Conservation (phyloP, 1,140 invertebrate genomes). For the Drosophila guanche region DNA sequence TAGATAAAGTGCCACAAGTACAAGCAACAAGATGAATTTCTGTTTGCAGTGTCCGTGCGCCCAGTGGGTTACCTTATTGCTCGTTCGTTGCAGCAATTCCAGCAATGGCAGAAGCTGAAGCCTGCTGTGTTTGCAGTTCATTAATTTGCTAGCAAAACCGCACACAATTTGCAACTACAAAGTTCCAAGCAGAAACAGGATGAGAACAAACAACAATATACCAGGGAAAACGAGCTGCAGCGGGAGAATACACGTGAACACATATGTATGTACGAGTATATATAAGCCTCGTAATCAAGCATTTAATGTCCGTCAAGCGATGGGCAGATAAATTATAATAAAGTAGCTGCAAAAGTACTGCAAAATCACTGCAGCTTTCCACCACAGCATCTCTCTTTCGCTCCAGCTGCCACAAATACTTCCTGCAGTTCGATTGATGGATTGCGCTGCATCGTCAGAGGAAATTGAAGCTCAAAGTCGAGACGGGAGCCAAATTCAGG, state of each 20-base stretch:
- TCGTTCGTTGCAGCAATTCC: conserved; percentile 2
- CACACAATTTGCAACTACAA: conserved; percentile 46
- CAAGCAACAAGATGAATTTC: too few relatives aligned
- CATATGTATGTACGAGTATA: too few relatives aligned
- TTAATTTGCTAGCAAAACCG: conserved; percentile 43
- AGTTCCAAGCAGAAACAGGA: conserved; percentile 2
- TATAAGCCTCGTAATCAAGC: conserved; percentile 2
- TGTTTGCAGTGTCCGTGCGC: too few relatives aligned
- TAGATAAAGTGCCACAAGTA: too few relatives aligned
- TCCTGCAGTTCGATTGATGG: too few relatives aligned
- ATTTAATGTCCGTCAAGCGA: conserved; percentile 33
- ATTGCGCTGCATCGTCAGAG: too few relatives aligned
- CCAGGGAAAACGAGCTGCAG: not conserved
- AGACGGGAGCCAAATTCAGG: too few relatives aligned
- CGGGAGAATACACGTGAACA: too few relatives aligned
- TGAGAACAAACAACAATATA: not conserved
- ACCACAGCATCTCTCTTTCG: not conserved
- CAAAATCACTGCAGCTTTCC: conserved; percentile 16
- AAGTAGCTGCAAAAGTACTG: conserved; percentile 34
- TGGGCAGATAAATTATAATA: conserved; percentile 19
- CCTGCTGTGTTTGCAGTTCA: conserved; percentile 25
- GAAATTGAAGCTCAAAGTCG: too few relatives aligned
- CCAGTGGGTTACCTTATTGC: too few relatives aligned
- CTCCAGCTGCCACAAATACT: conserved; percentile 12
- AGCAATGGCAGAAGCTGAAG: not conserved